These are phyloP conservation scores for Pseudococcus longispinus DNA, from an alignment of 2,888 invertebrate species.

Conservation along the genomic window DNA sequence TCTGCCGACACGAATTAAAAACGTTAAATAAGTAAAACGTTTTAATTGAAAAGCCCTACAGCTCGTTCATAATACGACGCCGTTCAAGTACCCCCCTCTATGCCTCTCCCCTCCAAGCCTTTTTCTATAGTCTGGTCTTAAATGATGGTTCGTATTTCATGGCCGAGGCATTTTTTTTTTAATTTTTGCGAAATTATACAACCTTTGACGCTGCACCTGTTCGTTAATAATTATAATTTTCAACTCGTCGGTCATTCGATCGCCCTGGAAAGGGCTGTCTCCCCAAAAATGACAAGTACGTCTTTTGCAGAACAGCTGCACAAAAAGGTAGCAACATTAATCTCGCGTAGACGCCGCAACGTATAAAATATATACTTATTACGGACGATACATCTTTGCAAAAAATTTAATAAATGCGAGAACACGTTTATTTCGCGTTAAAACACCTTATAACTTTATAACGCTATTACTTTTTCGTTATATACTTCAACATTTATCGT, in stretches of 20 bases:
- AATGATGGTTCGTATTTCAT: not conserved
- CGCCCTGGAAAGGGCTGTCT: not conserved
- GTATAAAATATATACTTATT: not conserved
- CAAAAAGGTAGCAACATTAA: not conserved
- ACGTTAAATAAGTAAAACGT: slow-evolving; percentile 15
- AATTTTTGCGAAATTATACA: not conserved
- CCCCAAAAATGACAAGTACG: slow-evolving; percentile 1
- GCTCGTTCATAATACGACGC: not conserved
- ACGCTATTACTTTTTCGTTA: slow-evolving; percentile 13
- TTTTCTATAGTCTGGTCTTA: not conserved
- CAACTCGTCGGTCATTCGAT: not conserved
- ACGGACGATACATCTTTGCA: slow-evolving; percentile 1
- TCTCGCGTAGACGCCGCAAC: not conserved
- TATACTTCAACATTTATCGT: slow-evolving; percentile 15
- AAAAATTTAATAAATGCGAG: slow-evolving; percentile 29
- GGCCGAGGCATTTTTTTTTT: not conserved
- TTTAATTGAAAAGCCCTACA: slow-evolving; percentile 11
- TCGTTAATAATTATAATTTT: not conserved
- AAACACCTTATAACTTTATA: slow-evolving; percentile 30
- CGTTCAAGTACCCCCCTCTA: not conserved
- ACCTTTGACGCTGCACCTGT: not conserved
- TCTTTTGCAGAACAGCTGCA: not conserved
- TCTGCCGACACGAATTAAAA: not conserved
- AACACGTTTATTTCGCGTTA: slow-evolving; percentile 27
- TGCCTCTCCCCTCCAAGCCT: not conserved